These are phyloP conservation scores for Apocrypta bakeri DNA, from an alignment of 1,140 invertebrate species.

Conservation along the genomic window DNA sequence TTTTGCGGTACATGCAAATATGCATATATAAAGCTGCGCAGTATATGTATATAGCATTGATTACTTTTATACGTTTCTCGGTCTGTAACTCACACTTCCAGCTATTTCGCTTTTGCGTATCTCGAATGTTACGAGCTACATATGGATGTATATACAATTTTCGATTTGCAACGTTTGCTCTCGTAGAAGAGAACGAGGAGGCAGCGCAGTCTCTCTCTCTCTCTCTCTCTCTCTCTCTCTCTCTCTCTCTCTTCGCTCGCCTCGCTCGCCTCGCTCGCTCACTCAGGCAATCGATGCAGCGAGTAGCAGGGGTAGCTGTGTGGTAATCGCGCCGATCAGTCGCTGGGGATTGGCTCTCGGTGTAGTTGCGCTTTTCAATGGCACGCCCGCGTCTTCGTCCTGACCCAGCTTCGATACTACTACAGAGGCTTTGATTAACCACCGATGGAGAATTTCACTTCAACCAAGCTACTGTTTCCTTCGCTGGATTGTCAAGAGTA, in stretches of 20 bases:
- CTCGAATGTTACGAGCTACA: no score
- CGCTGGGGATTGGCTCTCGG: constrained; percentile 14
- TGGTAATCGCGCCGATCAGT: constrained; percentile 27
- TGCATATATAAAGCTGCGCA: background rate
- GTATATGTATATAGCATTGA: background rate
- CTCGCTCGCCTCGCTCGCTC: background rate
- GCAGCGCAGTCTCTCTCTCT: no score
- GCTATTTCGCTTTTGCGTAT: no score
- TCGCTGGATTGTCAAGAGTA: background rate
- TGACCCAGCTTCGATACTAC: background rate
- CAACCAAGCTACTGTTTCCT: background rate
- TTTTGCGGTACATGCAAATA: background rate
- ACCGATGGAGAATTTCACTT: constrained; percentile 12
- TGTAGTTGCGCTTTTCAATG: background rate
- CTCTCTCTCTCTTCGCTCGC: no score
- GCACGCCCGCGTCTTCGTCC: background rate
- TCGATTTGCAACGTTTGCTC: constrained; percentile 39
- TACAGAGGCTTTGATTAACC: constrained; percentile 17
- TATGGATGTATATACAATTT: no score
- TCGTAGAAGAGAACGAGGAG: no score
- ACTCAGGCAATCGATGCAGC: constrained; percentile 18
- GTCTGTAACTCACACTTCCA: background rate
- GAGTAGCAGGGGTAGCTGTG: background rate
- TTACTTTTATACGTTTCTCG: background rate
- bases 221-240: no score